Conservation (phyloP, 2,888 invertebrate genomes). For the Anarsia innoxiella region DNA sequence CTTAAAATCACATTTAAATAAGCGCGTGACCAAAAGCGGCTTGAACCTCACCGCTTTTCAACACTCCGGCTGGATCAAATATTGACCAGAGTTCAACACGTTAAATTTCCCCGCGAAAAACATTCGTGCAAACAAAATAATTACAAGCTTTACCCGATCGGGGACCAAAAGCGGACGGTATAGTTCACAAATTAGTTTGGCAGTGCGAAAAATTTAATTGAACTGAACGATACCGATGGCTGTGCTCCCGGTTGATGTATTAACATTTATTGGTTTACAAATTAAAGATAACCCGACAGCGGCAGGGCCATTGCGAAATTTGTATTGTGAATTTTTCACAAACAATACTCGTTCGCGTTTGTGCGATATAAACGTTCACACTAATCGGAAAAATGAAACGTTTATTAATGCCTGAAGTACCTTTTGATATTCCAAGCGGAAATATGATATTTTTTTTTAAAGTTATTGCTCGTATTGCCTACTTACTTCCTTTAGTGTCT, state of each 20-base stretch:
- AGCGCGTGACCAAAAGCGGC: slow-evolving; percentile 37
- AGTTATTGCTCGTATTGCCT: too few relatives aligned
- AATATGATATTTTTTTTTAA: too few relatives aligned
- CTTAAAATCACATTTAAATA: slow-evolving; percentile 47
- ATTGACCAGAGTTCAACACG: slow-evolving; percentile 66
- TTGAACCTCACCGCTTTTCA: slow-evolving; percentile 28
- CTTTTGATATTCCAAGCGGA: slow-evolving; percentile 33
- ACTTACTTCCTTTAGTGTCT: too few relatives aligned
- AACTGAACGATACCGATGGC: slow-evolving; percentile 36
- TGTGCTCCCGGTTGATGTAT: slow-evolving; percentile 56
- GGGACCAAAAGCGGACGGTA: slow-evolving; percentile 42
- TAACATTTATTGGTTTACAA: slow-evolving; percentile 73
- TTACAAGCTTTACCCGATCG: slow-evolving; percentile 40
- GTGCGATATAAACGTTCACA: slow-evolving; percentile 28
- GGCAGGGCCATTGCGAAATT: slow-evolving; percentile 28
- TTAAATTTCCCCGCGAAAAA: slow-evolving; percentile 60
- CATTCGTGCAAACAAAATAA: slow-evolving; percentile 62
- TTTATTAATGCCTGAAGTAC: slow-evolving; percentile 32
- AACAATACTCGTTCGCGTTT: slow-evolving; percentile 38
- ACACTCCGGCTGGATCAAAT: slow-evolving; percentile 47
- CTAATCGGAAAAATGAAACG: slow-evolving; percentile 36
- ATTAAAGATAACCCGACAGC: slow-evolving; percentile 61
- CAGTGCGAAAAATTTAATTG: slow-evolving; percentile 60
- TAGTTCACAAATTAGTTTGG: slow-evolving; percentile 70
- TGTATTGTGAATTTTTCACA: slow-evolving; percentile 39